Evolutionary conservation across 1,140 invertebrate species (phyloP), one percentile per base, ranked within the genome.

Genomic region (Sycobia sp.): DNA sequence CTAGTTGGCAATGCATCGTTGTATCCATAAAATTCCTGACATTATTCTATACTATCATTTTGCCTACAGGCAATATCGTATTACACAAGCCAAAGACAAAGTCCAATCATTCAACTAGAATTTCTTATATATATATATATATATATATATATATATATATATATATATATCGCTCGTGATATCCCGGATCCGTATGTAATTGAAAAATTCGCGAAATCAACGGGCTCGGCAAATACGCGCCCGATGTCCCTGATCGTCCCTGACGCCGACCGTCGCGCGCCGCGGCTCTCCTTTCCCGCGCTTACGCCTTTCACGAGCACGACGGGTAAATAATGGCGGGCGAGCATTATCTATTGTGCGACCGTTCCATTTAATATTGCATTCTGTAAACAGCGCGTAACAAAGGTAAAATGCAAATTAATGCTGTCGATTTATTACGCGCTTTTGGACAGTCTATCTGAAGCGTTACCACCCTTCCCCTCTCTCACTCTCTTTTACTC

Each of bases 401-500:
- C 78, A 80, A 81, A 78, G 77, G 77, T 79, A 80, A 80, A 81
- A 80, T 80, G 73, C 78, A 74, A 80, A 80, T 81, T 80, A 81
- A 81, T 81, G 79, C 74, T 73, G 71, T 74, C 77, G 72, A 81
- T 81, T 81, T 80, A 79, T 81, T 78, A 81, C 77, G 77, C 78
- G 77, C 78, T 80, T 81, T 81, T 80, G 77, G 80, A 71, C 74
- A 20, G 2, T 22, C 11, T 0, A n/a, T 0, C 51, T 65, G 72
- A 72, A 71, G 75, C 73, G 69, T 71, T 67, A 62, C 55, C 64
- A 59, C 63, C 57, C 66, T 62, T 59, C 59, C 62, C 62, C 29
- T 44, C 47, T 10, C 23, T 32, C 56, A 53, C 67, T 58, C 54
- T n/a, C n/a, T n/a, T n/a, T n/a, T n/a, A n/a, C n/a, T n/a, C n/a